These are phyloP conservation scores for Chaenodraco wilsoni DNA, from an alignment of 2,797 vertebrate species.

Conservation along the genomic window DNA sequence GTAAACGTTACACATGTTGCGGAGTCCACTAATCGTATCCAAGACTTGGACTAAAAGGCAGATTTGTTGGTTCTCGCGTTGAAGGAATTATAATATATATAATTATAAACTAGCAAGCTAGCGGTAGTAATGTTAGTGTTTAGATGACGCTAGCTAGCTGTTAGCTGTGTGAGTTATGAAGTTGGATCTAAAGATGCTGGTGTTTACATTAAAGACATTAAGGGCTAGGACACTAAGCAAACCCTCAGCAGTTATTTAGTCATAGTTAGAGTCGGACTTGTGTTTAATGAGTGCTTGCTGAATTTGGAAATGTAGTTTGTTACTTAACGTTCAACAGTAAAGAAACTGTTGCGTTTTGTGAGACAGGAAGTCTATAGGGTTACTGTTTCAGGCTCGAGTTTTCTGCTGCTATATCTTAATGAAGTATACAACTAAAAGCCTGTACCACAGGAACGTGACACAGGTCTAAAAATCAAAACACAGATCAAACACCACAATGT, in stretches of 20 bases:
- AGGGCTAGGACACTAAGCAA: too few species aligned
- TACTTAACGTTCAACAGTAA: background rate
- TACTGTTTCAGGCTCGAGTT: too few species aligned
- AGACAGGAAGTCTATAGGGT: background rate
- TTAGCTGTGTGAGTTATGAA: slow-evolving; percentile 29
- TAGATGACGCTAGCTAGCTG: background rate
- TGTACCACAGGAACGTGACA: background rate
- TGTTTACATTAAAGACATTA: background rate
- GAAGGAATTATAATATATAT: background rate
- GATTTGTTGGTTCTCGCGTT: background rate
- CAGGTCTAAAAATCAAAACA: too few species aligned
- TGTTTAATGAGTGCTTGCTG: background rate
- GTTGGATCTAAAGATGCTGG: slow-evolving; percentile 20
- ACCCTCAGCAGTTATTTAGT: background rate
- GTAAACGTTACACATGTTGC: background rate
- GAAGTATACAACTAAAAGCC: background rate
- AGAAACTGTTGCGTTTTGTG: background rate
- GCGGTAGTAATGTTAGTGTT: background rate
- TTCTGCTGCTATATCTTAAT: background rate
- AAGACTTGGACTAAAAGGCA: background rate
- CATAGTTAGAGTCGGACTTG: too few species aligned
- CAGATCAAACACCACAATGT: too few species aligned
- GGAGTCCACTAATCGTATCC: background rate
- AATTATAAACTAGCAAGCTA: background rate
- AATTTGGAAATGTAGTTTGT: background rate